Evolutionary conservation across 1,140 invertebrate genomes (phyloP).

Genomic region (Papilio polyxenes): DNA sequence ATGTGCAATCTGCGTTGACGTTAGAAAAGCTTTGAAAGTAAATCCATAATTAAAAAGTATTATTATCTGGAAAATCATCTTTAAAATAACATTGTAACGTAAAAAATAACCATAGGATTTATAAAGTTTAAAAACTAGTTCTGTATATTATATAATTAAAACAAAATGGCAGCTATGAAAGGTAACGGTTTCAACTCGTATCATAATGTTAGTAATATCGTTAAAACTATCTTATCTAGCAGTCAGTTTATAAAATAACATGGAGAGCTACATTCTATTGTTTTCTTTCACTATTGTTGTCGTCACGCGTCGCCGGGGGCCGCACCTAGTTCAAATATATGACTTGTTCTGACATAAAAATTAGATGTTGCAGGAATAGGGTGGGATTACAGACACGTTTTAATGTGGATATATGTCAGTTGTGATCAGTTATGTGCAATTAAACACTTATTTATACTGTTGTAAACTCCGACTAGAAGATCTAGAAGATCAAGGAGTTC

Average conservation of each 20-base stretch:
- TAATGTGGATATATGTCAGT: neutral
- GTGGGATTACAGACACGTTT: neutral
- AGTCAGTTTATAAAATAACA: neutral
- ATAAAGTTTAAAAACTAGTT: neutral
- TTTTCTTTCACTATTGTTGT: conserved; percentile 13
- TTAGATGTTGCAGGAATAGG: conserved; percentile 5
- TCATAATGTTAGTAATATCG: neutral
- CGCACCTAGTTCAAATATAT: conserved; percentile 7
- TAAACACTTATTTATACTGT: neutral
- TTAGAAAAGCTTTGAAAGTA: no score
- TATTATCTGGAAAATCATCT: no score
- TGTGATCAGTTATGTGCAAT: neutral
- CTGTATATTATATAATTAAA: neutral
- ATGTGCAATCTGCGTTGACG: no score
- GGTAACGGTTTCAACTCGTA: neutral
- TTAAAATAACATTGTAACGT: no score
- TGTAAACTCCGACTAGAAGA: neutral
- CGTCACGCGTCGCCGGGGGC: conserved; percentile 24
- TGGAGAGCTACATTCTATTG: neutral
- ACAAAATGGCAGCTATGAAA: neutral
- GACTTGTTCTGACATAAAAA: conserved; percentile 1
- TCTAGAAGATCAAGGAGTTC: no score
- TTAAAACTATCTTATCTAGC: conserved; percentile 13
- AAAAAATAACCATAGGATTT: neutral
- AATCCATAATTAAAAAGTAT: no score